Evolutionary conservation across 2,888 invertebrate genomes (phyloP), one percentile per base, ranked within the genome.

Genomic region (Opisthograptis luteolata): DNA sequence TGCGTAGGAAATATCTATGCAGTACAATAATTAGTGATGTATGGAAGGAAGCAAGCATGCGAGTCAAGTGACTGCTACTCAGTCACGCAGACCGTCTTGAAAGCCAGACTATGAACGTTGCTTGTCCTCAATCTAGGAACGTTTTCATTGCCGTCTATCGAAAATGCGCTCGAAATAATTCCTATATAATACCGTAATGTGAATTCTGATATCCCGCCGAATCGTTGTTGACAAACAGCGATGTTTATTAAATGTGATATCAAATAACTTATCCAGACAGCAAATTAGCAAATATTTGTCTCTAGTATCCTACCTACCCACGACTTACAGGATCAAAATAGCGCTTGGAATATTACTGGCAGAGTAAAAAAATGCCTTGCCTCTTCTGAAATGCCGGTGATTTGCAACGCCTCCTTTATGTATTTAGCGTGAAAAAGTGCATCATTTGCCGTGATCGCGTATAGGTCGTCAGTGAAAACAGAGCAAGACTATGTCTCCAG

Each of bases 221-320:
- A 52, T 53, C 53, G 39, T 42, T 14, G 30, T 37, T 25, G 49
- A 51, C 37, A 37, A 40, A 41, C 30, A 40, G 35, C 44, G 47
- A 44, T 55, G 50, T 55, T 55, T 51, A 48, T 40, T 36, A 43
- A 55, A 9, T 20, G 30, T 20, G 34, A 34, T 32, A 8, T 34
- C 10, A 8, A 34, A 3, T 3, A 12, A 12, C n/a, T 20, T 20
- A 12, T 7, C 45, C 40, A 41, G 22, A 47, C 43, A 50, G 41
- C 13, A 19, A 19, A 19, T 19, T 40, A 50, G 41, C 13, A 19
- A 19, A 19, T 19, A 32, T 32, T 31, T 17, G 19, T 32, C 32
- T 52, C 49, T 62, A 61, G 62, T 52, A 52, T 53, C 56, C 58
- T 58, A n/a, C n/a, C n/a, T n/a, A n/a, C n/a, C n/a, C n/a, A n/a